A percentile compares a stretch with the other conserved stretches of the same genome.
Evolutionary conservation across 1,140 invertebrate species (phyloP).

Genomic region (Heliconius eleuchia): DNA sequence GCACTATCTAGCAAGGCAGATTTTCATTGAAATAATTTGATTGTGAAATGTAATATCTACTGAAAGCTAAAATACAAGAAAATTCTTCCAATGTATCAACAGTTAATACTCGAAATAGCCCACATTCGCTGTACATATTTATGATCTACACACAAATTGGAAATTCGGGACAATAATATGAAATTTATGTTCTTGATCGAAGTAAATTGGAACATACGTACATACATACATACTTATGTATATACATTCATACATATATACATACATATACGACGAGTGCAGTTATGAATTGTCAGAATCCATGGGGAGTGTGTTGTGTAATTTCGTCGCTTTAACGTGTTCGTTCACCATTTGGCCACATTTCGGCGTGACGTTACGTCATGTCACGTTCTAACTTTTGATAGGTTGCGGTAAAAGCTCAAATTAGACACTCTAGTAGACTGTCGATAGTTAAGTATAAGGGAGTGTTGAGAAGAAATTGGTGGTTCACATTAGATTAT

Average conservation of each 20-base stretch:
- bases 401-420: not conserved
- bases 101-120: not conserved
- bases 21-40: too few relatives aligned
- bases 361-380: slow-evolving; percentile 12
- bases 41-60: not conserved
- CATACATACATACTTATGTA: not conserved
- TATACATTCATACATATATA: not conserved
- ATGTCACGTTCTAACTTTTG: slow-evolving; percentile 1
- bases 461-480: too few relatives aligned
- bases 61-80: not conserved
- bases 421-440: not conserved
- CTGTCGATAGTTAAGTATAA: too few relatives aligned
- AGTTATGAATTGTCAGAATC: not conserved
- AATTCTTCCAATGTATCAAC: not conserved
- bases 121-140: not conserved
- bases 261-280: not conserved
- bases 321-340: not conserved
- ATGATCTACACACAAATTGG: not conserved
- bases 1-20: too few relatives aligned
- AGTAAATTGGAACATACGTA: not conserved
- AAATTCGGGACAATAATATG: not conserved
- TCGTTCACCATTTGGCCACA: slow-evolving; percentile 14
- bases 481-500: too few relatives aligned
- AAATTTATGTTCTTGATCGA: not conserved
- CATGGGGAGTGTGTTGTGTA: not conserved